Conservation (phyloP, 2,797 vertebrate species). For the Thalassophryne amazonica region DNA sequence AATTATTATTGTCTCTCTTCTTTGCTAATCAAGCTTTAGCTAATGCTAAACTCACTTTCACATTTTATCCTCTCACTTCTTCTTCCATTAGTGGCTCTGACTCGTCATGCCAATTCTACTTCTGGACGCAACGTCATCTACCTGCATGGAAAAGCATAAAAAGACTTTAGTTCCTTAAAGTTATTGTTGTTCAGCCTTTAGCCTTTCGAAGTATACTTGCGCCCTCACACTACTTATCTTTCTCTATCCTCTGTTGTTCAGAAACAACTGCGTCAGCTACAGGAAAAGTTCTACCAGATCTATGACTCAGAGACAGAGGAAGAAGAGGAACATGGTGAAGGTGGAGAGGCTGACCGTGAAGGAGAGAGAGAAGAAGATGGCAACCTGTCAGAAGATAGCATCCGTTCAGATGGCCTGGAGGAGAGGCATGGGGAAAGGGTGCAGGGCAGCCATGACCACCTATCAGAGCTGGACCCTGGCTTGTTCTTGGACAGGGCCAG, state of each 20-base stretch:
- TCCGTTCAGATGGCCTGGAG: constrained; percentile 91
- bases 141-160: too few relatives aligned
- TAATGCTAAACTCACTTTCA: too few relatives aligned
- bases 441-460: constrained; percentile 73
- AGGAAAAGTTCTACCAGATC: constrained; percentile 99
- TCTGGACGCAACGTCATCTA: too few relatives aligned
- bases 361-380: constrained; percentile 87
- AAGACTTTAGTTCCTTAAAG: too few relatives aligned
- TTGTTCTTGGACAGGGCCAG: constrained; percentile 93
- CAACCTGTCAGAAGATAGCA: constrained; percentile 95
- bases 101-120: too few relatives aligned
- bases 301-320: constrained; percentile 90
- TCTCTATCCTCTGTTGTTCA: constrained; percentile 14
- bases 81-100: too few relatives aligned
- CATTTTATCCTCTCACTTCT: too few relatives aligned
- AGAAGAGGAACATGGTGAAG: constrained; percentile 62
- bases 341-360: constrained; percentile 37
- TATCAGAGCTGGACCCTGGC: constrained; percentile 92
- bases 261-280: constrained; percentile 98
- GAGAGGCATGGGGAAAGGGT: constrained; percentile 58
- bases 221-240: too few relatives aligned
- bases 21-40: too few relatives aligned
- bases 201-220: too few relatives aligned
- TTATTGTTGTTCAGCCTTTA: too few relatives aligned
- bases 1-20: too few relatives aligned